Evolutionary conservation across 2,797 vertebrate species (phyloP).

Genomic region (Silurus aristotelis): DNA sequence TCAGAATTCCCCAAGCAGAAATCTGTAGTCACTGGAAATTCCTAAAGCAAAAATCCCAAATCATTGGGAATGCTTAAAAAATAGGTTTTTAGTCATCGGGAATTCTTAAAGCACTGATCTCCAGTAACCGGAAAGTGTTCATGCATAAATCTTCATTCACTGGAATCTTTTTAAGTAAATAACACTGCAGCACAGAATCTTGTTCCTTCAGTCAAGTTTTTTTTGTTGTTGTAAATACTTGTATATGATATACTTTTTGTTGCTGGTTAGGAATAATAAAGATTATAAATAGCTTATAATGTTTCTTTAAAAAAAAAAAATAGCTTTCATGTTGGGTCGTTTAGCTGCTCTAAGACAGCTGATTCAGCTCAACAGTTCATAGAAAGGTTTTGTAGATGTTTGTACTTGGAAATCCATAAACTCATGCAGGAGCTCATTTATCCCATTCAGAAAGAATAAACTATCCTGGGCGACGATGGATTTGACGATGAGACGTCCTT

Average conservation of each 20-base stretch:
- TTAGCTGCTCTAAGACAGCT: neutral
- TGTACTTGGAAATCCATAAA: neutral
- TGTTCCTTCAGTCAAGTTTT: neutral
- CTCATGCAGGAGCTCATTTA: neutral
- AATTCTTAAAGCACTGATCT: neutral
- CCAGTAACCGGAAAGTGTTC: neutral
- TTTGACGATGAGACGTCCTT: neutral
- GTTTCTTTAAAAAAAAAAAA: too few species aligned
- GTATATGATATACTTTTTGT: neutral
- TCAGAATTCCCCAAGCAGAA: too few species aligned
- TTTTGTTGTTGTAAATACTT: neutral
- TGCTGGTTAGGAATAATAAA: neutral
- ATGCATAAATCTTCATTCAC: neutral
- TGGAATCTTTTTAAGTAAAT: neutral
- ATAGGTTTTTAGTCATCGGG: neutral
- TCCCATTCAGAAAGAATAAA: neutral
- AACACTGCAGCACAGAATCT: neutral
- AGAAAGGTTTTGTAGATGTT: conserved; percentile 2
- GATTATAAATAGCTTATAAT: too few species aligned
- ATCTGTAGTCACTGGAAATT: too few species aligned
- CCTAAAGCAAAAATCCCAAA: too few species aligned
- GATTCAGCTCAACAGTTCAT: neutral
- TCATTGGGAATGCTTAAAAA: neutral
- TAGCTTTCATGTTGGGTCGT: neutral
- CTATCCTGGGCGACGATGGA: neutral